phyloP scores from a whole-genome alignment of 2,113 vertebrate genomes.

The Rhipidura dahli region DNA sequence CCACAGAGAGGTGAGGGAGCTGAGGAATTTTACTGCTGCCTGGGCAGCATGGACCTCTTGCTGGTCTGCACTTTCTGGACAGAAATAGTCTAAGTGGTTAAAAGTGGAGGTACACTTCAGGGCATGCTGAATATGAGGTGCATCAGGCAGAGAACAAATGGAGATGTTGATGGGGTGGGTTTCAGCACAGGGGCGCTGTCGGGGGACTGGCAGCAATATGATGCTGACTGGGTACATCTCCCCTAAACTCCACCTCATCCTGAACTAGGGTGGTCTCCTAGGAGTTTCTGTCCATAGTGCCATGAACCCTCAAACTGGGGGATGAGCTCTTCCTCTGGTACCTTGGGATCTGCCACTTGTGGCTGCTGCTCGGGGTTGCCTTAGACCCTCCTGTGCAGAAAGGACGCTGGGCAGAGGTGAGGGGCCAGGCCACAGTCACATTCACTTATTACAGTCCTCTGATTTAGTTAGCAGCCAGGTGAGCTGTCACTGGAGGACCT shows the following conservation, averaged over 20 bases:
- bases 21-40: not conserved
- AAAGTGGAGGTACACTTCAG: not conserved
- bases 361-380: not conserved
- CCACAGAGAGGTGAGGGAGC: not conserved
- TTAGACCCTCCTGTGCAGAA: not conserved
- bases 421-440: not conserved
- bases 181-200: not conserved
- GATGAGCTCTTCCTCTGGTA: not conserved
- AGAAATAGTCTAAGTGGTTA: not conserved
- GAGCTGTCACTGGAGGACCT: conserved; percentile 44
- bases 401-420: not conserved
- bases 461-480: conserved; percentile 56
- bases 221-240: not conserved
- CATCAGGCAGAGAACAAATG: not conserved
- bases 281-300: not conserved
- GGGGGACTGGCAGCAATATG: not conserved
- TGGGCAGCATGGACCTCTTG: not conserved
- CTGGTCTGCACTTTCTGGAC: not conserved
- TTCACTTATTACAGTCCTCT: conserved; percentile 18
- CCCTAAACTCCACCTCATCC: not conserved
- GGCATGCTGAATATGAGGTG: not conserved
- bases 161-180: not conserved
- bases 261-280: not conserved
- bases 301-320: not conserved
- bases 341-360: not conserved